phyloP scores from a whole-genome alignment of 2,888 invertebrate genomes.

The Lasioglossum marginatum region DNA sequence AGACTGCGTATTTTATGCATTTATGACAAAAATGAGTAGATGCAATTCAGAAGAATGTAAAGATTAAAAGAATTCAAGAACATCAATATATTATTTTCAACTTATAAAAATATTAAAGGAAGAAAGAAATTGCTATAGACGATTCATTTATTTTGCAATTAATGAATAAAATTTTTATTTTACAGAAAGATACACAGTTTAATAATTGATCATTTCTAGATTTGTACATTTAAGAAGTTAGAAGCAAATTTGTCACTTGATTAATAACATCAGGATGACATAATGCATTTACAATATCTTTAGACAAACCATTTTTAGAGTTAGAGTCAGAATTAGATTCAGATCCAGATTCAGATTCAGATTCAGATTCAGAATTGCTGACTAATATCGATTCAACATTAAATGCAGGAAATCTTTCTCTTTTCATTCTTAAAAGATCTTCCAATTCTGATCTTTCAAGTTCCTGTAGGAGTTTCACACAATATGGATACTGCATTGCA shows the following conservation, averaged over 20 bases:
- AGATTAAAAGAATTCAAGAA: no score
- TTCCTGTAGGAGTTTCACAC: slow-evolving; percentile 61
- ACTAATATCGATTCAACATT: slow-evolving; percentile 14
- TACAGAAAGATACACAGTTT: no score
- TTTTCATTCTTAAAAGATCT: slow-evolving; percentile 69
- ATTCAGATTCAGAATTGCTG: slow-evolving; percentile 5
- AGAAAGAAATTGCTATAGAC: no score
- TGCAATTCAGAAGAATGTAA: no score
- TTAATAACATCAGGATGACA: slow-evolving; percentile 88
- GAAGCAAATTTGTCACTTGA: slow-evolving; percentile 81
- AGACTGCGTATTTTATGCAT: no score
- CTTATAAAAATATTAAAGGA: no score
- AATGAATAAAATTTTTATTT: no score
- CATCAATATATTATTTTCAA: no score
- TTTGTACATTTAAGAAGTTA: slow-evolving; percentile 34
- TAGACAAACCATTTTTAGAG: slow-evolving; percentile 64
- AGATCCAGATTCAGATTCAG: background rate
- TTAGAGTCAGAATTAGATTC: background rate
- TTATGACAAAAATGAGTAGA: no score
- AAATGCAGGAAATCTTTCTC: slow-evolving; percentile 63
- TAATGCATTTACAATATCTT: slow-evolving; percentile 88
- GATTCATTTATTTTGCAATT: no score
- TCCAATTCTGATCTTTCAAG: slow-evolving; percentile 66
- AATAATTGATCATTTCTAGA: background rate
- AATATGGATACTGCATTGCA: slow-evolving; percentile 65